A percentile compares a stretch with the other conserved stretches of the same genome.
Conservation (phyloP, 2,888 invertebrate species). For the Ellobium chinense region DNA sequence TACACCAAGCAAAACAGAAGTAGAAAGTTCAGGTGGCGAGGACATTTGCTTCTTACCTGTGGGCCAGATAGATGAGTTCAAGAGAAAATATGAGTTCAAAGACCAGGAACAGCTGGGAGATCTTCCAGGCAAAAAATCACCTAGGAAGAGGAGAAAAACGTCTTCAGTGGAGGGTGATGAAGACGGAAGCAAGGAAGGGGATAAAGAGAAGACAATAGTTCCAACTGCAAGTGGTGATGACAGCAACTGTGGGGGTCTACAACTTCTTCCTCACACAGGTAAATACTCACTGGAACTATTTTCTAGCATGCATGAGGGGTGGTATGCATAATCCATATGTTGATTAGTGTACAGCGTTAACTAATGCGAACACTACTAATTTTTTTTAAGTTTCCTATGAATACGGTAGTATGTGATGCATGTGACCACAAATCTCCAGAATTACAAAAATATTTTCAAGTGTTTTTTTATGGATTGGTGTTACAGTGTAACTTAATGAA, state of each 20-base stretch:
- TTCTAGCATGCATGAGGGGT: too few species aligned
- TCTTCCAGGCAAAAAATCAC: slow-evolving; percentile 34
- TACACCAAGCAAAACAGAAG: slow-evolving; percentile 1
- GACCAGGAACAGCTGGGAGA: slow-evolving; percentile 33
- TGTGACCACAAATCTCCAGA: too few species aligned
- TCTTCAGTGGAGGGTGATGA: slow-evolving; percentile 26
- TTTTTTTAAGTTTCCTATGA: too few species aligned
- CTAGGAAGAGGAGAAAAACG: slow-evolving; percentile 33
- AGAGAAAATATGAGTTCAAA: slow-evolving; percentile 35
- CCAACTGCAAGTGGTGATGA: slow-evolving; percentile 9
- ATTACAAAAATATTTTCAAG: too few species aligned
- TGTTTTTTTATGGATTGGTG: too few species aligned
- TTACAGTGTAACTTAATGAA: too few species aligned
- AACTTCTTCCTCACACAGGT: slow-evolving; percentile 47
- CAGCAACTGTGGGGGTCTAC: slow-evolving; percentile 35
- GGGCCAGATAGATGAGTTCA: slow-evolving; percentile 34
- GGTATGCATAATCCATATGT: too few species aligned
- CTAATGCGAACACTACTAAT: too few species aligned
- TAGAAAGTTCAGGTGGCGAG: slow-evolving; percentile 6
- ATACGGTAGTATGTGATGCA: too few species aligned
- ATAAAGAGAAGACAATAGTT: slow-evolving; percentile 25
- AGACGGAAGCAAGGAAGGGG: slow-evolving; percentile 24
- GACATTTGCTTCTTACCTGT: slow-evolving; percentile 44
- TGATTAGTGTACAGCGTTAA: too few species aligned
- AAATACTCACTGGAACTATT: too few species aligned